Base-by-base conservation (phyloP, 2,797 vertebrate species). In the Menidia menidia region DNA sequence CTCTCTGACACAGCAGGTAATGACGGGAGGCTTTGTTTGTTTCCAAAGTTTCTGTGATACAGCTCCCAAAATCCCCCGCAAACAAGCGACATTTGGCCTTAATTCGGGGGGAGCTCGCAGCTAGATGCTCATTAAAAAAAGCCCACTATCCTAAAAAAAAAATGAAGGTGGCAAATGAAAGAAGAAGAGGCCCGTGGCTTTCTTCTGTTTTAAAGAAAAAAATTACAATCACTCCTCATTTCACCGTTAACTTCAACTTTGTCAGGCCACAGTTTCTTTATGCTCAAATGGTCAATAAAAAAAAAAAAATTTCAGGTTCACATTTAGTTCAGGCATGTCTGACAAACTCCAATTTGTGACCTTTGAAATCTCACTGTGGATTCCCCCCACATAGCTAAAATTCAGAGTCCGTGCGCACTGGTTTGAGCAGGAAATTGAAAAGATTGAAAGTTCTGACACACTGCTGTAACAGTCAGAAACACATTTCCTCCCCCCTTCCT, bases 121-220 rank as follows among this genome's bases (percentile, higher is more conserved):
- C 31, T 12, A 33, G 47, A 16, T 63, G 56, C 74, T 83, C 76
- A 75, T 87, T 82, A 85, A 80, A 79, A 79, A 25, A 78, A 50
- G 2, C 0, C 30, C 7, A 53, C 59, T 54, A 31, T 55, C 50
- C 6, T n/a, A 56, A 71, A 47, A 13, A 19, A 41, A 33, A 18
- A 55, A 66, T 52, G 55, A 43, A 7, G 48, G 18, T 0, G 32
- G 16, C 25, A 51, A 64, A 66, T 51, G 47, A 42, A 50, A 57
- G 44, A 32, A 42, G 42, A 52, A 31, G 50, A 5, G 42, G 39
- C 11, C 18, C 44, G 3, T 39, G 35, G 18, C 19, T 56, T 58
- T 3, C 4, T 25, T 4, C 11, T 10, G 13, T 53, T 35, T 18
- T 8, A 1, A 10, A 48, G 2, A 25, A 25, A 25, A 25, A 25